Base-by-base conservation (phyloP, 2,113 vertebrate genomes). In the Rana temporaria region DNA sequence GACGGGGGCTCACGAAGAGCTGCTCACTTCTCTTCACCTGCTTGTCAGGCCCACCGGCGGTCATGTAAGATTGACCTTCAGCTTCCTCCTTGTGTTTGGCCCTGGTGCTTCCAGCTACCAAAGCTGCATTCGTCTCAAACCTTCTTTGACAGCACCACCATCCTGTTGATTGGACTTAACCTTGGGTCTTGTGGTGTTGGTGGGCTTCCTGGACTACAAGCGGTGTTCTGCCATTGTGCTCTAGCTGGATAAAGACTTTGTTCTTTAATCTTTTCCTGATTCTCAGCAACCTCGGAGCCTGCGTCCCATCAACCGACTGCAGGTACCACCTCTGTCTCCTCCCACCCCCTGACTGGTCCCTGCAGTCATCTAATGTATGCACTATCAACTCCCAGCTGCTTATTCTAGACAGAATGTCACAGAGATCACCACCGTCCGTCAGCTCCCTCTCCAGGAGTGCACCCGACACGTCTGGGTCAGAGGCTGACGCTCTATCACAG, bases 321-420 rank as follows among this genome's bases (percentile, higher is more conserved):
- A 30, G 32, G 72, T 38, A 22, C 72, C 57, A 62, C 72, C 72
- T 65, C 30, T 42, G 8, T 68, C 63, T 34, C 66, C 64, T 60
- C 69, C 67, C 56, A 60, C 9, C 67, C 59, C 14, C 56, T 48
- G 12, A 22, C 79, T 63, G 55, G 53, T 72, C 53, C 68, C 38
- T 22, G 14, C 20, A 74, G 55, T 20, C 32, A 20, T n/a, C 38
- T 52, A 57, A 60, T 81, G 67, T 63, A 17, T 20, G 22, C 38
- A 32, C 22, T 11, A 24, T 62, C 52, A 26, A 22, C 55, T 6
- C 22, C 34, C 20, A 79, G 77, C 64, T 24, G n/a, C 77, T 38
- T 52, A 24, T 24, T 24, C 18, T 20, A 57, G 26, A 59, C 80
- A 87, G 85, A 76, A 92, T 91, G 91, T 93, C 92, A 76, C 87